Evolutionary conservation across 2,888 invertebrate genomes (phyloP).

Genomic region (Calameuta filiformis): DNA sequence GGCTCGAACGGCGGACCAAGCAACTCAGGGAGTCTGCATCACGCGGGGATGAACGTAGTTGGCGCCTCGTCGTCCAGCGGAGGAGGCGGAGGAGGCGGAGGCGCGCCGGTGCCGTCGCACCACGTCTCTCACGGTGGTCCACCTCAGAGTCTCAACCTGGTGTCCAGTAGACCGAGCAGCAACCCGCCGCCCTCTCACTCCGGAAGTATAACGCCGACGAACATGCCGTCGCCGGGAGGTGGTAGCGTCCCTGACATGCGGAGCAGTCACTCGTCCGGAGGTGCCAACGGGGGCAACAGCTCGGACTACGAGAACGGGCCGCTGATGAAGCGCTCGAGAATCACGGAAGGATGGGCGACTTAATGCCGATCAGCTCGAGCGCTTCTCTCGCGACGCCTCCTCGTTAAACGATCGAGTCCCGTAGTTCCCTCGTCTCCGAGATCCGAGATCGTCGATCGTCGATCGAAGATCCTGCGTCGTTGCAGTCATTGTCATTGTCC

Average conservation of each 20-base stretch:
- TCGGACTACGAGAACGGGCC: slow-evolving; percentile 76
- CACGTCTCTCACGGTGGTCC: slow-evolving; percentile 53
- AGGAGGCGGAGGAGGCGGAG: slow-evolving; percentile 45
- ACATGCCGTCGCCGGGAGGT: slow-evolving; percentile 78
- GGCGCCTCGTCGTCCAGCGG: slow-evolving; percentile 58
- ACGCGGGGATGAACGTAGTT: slow-evolving; percentile 58
- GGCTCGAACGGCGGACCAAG: slow-evolving; percentile 46
- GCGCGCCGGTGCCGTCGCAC: slow-evolving; percentile 47
- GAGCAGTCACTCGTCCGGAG: slow-evolving; percentile 67
- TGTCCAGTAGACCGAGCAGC: slow-evolving; percentile 59
- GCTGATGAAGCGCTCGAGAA: slow-evolving; percentile 85
- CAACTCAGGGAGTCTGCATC: slow-evolving; percentile 68
- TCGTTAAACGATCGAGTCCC: slow-evolving; percentile 43
- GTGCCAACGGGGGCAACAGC: slow-evolving; percentile 54
- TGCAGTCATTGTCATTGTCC: not conserved
- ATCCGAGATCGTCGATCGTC: slow-evolving; percentile 17
- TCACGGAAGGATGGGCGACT: slow-evolving; percentile 92
- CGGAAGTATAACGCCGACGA: slow-evolving; percentile 87
- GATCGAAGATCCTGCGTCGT: not conserved
- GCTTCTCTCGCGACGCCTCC: slow-evolving; percentile 41
- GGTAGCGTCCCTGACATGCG: slow-evolving; percentile 68
- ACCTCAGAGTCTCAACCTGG: slow-evolving; percentile 58
- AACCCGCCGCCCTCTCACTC: slow-evolving; percentile 64
- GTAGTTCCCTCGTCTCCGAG: slow-evolving; percentile 48
- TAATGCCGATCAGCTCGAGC: slow-evolving; percentile 68